Evolutionary conservation across 2,113 vertebrate genomes (phyloP).

Genomic region (Prolemur simus): DNA sequence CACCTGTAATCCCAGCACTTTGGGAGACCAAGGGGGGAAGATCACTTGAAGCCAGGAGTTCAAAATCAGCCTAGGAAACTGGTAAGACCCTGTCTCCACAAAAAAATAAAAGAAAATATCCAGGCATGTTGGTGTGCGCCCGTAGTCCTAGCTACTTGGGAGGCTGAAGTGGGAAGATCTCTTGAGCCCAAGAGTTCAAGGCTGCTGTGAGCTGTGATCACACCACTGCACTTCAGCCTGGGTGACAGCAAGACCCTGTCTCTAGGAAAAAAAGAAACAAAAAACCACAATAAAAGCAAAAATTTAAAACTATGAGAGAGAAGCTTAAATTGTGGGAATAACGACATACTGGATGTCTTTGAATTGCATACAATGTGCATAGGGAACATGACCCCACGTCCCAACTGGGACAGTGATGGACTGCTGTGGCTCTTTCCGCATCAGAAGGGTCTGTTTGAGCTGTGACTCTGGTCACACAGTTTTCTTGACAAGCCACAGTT

Average conservation of each 20-base stretch:
- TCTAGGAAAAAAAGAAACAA: neutral
- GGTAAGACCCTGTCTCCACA: too few species aligned
- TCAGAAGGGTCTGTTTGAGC: neutral
- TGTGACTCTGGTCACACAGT: neutral
- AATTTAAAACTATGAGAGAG: neutral
- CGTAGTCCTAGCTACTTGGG: neutral
- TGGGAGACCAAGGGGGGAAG: too few species aligned
- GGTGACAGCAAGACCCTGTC: neutral
- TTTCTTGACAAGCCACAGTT: neutral
- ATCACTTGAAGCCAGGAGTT: too few species aligned
- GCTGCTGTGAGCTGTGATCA: neutral
- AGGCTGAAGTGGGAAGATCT: neutral
- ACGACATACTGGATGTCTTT: neutral
- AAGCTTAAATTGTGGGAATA: neutral
- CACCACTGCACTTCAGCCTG: neutral
- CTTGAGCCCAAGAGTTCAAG: neutral
- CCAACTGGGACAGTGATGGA: neutral
- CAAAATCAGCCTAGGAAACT: too few species aligned
- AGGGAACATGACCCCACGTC: neutral
- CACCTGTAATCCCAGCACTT: too few species aligned
- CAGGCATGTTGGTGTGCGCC: neutral
- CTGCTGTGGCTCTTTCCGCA: neutral
- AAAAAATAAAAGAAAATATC: too few species aligned
- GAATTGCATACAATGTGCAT: neutral
- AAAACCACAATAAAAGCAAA: neutral